Evolutionary conservation across 2,888 invertebrate species (phyloP).

Genomic region (Drosophila maculinotata): DNA sequence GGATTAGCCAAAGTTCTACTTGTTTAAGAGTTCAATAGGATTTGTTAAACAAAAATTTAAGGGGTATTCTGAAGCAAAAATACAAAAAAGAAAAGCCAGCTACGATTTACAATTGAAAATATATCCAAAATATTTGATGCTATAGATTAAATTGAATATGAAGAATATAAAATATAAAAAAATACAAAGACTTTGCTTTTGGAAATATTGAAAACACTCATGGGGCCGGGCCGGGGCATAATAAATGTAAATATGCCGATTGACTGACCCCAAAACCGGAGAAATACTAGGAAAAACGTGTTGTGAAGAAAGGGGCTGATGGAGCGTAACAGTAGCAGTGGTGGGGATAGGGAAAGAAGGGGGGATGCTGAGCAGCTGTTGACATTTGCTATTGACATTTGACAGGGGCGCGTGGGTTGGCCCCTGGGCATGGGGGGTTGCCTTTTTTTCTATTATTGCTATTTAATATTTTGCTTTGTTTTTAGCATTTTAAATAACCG

Average conservation of each 20-base stretch:
- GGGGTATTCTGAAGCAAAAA: no score
- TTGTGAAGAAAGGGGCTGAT: background rate
- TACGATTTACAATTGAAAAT: background rate
- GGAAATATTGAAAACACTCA: conserved; percentile 23
- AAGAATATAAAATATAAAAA: no score
- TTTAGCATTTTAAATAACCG: conserved; percentile 81
- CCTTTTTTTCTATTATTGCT: conserved; percentile 52
- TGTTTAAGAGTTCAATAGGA: background rate
- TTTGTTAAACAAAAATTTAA: background rate
- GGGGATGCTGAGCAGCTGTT: conserved; percentile 60
- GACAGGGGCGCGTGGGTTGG: conserved; percentile 59
- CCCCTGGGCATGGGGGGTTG: conserved; percentile 33
- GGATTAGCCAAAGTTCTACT: no score
- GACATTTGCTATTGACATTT: conserved; percentile 81
- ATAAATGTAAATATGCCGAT: conserved; percentile 64
- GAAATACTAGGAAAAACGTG: background rate
- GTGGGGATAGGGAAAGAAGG: background rate
- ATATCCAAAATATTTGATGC: background rate
- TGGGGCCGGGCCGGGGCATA: conserved; percentile 21
- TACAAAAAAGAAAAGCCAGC: conserved; percentile 1
- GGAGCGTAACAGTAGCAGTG: background rate
- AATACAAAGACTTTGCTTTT: background rate
- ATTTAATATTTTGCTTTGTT: conserved; percentile 70
- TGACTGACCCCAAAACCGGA: conserved; percentile 40
- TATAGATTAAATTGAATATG: no score